Percentiles rank a stretch among this genome's conserved stretches.
phyloP scores from a whole-genome alignment of 2,888 invertebrate species.

The Campoplex nolae region DNA sequence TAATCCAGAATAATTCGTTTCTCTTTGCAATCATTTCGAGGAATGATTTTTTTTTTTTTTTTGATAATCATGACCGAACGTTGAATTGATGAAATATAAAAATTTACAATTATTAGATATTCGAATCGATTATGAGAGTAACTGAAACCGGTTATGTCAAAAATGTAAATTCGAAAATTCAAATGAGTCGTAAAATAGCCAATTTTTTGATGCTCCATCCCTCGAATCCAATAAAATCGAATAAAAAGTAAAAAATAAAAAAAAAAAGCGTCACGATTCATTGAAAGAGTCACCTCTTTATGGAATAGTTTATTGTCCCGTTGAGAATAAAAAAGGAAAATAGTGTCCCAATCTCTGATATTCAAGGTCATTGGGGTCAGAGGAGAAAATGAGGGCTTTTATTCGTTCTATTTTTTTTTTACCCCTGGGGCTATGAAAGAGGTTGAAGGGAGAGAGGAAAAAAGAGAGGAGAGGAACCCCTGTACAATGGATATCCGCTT shows the following conservation, averaged over 20 bases:
- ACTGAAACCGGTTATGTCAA: neutral
- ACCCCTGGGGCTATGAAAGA: neutral
- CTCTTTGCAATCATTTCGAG: neutral
- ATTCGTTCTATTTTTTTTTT: slow-evolving; percentile 24
- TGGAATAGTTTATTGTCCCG: slow-evolving; percentile 5
- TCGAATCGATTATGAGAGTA: neutral
- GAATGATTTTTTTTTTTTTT: too few relatives aligned
- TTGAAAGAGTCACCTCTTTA: neutral
- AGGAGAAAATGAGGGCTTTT: slow-evolving; percentile 26
- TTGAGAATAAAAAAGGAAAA: slow-evolving; percentile 17
- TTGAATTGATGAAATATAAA: too few relatives aligned
- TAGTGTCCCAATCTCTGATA: slow-evolving; percentile 14
- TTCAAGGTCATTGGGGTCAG: slow-evolving; percentile 33
- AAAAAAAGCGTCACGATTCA: neutral
- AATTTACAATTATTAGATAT: too few relatives aligned
- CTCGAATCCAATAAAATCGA: neutral
- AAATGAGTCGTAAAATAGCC: neutral
- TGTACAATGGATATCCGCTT: slow-evolving; percentile 59
- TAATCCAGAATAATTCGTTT: slow-evolving; percentile 24
- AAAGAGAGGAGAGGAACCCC: neutral
- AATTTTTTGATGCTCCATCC: neutral
- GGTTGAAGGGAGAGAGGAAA: neutral
- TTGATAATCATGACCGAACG: too few relatives aligned
- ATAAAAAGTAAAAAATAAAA: neutral
- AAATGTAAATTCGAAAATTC: neutral